These are phyloP conservation scores for Tachina fera DNA, from an alignment of 2,888 invertebrate species.

Conservation along the genomic window DNA sequence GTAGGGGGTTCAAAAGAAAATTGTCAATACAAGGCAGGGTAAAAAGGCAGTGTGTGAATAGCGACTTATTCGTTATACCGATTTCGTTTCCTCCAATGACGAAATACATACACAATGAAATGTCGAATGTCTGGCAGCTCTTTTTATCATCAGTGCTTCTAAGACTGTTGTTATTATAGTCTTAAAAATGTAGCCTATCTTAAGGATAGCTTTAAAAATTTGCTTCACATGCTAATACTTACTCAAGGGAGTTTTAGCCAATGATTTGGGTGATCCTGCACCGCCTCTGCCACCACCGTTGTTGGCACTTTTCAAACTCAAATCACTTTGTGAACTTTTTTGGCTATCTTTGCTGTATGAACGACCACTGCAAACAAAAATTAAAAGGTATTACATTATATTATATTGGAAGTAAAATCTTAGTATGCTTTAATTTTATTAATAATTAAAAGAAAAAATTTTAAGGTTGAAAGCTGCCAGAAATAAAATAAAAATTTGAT, in stretches of 20 bases:
- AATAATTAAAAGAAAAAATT: too few species aligned
- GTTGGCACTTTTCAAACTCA: conserved; percentile 84
- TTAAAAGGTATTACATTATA: conserved; percentile 24
- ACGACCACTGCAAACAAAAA: conserved; percentile 79
- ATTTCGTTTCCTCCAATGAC: background rate
- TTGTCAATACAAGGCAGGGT: too few species aligned
- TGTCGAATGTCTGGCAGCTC: background rate
- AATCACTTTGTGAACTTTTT: conserved; percentile 89
- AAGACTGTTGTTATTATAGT: background rate
- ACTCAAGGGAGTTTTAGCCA: conserved; percentile 84
- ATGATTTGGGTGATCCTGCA: conserved; percentile 80
- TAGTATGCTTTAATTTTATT: too few species aligned
- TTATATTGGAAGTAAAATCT: too few species aligned
- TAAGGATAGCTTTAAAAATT: background rate
- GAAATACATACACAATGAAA: background rate
- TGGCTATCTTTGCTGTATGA: conserved; percentile 85
- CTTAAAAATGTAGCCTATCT: conserved; percentile 2
- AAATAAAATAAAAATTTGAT: too few species aligned
- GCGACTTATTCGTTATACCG: too few species aligned
- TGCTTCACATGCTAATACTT: conserved; percentile 75
- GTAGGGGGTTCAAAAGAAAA: too few species aligned
- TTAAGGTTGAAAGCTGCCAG: too few species aligned
- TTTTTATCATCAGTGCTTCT: background rate
- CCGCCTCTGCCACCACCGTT: conserved; percentile 51
- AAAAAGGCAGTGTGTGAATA: too few species aligned